Percentiles rank a stretch among this genome's conserved stretches.
These are phyloP conservation scores for Anguilla rostrata DNA, from an alignment of 2,113 vertebrate genomes.

Conservation along the genomic window DNA sequence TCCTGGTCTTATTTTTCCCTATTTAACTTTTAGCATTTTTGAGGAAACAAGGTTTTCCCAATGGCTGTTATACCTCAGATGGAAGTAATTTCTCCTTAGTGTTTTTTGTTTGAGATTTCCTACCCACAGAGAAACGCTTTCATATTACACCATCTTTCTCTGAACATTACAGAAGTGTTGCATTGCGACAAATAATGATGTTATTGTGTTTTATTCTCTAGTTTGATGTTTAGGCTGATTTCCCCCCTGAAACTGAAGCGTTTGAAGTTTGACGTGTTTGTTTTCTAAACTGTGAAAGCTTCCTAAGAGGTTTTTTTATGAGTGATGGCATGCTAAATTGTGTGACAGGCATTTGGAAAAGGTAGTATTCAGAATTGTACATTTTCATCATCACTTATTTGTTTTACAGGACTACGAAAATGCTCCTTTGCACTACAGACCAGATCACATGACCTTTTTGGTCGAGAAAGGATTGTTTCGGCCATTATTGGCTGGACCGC, in stretches of 20 bases:
- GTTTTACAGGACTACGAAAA: neutral
- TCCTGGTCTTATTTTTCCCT: neutral
- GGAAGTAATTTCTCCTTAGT: neutral
- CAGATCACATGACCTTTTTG: neutral
- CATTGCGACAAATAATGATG: constrained; percentile 1
- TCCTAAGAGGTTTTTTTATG: neutral
- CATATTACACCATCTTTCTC: neutral
- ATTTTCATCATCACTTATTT: neutral
- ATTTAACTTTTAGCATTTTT: no score
- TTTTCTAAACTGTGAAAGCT: neutral
- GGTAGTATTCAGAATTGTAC: neutral
- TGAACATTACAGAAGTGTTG: neutral
- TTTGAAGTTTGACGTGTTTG: neutral
- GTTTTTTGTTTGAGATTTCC: neutral
- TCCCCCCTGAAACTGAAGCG: neutral
- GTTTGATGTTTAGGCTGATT: neutral
- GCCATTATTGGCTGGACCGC: no score
- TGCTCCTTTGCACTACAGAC: neutral
- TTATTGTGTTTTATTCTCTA: neutral
- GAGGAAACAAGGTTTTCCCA: no score
- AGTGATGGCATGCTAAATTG: neutral
- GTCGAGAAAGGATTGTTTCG: no score
- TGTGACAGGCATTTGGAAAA: neutral
- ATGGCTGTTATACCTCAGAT: neutral
- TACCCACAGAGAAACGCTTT: neutral